These are phyloP conservation scores for Nesidiocoris tenuis DNA, from an alignment of 2,888 invertebrate species.

Conservation along the genomic window DNA sequence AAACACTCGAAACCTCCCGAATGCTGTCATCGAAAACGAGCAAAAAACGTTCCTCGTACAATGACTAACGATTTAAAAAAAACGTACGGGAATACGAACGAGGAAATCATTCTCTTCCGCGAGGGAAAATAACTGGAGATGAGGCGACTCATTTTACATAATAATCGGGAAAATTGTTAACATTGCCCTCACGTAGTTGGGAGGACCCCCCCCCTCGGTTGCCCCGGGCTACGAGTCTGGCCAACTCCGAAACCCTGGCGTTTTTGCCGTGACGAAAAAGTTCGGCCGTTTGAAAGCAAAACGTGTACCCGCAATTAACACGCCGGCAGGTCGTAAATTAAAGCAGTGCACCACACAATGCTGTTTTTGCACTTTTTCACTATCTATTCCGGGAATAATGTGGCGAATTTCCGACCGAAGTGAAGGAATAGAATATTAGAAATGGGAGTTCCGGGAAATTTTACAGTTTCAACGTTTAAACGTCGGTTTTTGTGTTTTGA, in stretches of 20 bases:
- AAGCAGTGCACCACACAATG: too few relatives aligned
- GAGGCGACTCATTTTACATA: not conserved
- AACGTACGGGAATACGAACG: not conserved
- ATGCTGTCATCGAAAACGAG: not conserved
- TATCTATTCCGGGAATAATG: too few relatives aligned
- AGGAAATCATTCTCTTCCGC: not conserved
- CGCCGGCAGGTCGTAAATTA: not conserved
- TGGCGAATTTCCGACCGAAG: too few relatives aligned
- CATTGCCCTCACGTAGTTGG: not conserved
- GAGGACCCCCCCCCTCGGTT: not conserved
- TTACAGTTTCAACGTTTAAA: too few relatives aligned
- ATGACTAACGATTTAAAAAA: too few relatives aligned
- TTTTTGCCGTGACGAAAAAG: not conserved
- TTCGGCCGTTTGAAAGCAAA: not conserved
- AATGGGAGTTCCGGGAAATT: too few relatives aligned
- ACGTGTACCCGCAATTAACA: not conserved
- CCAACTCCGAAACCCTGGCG: not conserved
- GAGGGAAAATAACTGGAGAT: not conserved
- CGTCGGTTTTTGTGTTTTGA: too few relatives aligned
- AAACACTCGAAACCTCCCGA: not conserved
- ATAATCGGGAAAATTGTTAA: not conserved
- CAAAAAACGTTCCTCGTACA: too few relatives aligned
- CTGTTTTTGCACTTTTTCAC: too few relatives aligned
- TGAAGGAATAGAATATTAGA: too few relatives aligned
- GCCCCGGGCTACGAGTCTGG: not conserved